Evolutionary conservation across 2,797 vertebrate species (phyloP), one percentile per base, ranked within the genome.

Genomic region (Pangasius macronema): DNA sequence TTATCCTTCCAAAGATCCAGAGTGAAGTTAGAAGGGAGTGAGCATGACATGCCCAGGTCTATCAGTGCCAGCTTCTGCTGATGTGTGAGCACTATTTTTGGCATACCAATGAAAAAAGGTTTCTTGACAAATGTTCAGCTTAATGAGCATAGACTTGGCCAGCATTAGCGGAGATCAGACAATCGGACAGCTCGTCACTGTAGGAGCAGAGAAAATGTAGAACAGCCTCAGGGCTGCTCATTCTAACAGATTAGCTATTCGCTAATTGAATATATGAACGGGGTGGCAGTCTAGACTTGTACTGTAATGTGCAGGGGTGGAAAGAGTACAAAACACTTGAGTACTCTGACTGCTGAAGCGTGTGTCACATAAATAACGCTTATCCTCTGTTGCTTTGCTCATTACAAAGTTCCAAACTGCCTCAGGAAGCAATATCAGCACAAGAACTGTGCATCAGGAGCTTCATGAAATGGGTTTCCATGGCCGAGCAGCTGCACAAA

Each of bases 71-170:
- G 79, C 81, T 65, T 86, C 77, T 70, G 30, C 89, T 88, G 87
- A 90, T 77, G 76, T 88, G 85, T 36, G 30, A n/a, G 16, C 4
- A 65, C 88, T 93, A 91, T 91, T 91, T 89, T 91, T 87, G 90
- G 67, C 85, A 30, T 72, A 73, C 22, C 87, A 68, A 46, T 84
- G 75, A 82, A 82, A 49, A 75, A 88, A 82, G 84, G 53, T 91
- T 90, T 85, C 84, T 91, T 89, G 85, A 91, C 85, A 90, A 87
- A 91, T 87, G 83, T 90, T 89, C 82, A 88, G 80, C 85, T 79
- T 86, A 68, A 72, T 85, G 24, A 84, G 67, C 84, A 73, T 14
- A 57, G 83, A n/a, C 73, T 83, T 42, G 53, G 83, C 65, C 5
- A 22, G 36, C 10, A 22, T 27, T 83, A 87, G 68, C 33, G 61